Base-by-base conservation (phyloP, 2,797 vertebrate genomes). In the Bradypodion ventrale region DNA sequence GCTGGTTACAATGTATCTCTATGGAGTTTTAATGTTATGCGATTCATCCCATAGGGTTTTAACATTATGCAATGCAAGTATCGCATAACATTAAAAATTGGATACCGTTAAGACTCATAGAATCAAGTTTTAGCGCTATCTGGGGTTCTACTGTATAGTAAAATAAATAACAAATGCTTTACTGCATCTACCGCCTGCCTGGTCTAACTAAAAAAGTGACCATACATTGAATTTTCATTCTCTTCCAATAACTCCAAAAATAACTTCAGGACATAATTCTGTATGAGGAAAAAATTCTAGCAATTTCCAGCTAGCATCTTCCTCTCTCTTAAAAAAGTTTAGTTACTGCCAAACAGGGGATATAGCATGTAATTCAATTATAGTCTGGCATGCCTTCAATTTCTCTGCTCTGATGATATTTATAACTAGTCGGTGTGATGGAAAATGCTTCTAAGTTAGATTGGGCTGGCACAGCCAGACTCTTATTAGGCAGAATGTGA, bases 311-410 rank as follows among this genome's bases (percentile, higher is more conserved):
- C 49, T 21, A 35, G 10, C 25, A 75, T 69, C 62, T 44, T 46
- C 65, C 16, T 73, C 4, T 32, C 21, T n/a, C 13, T n/a, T n/a
- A n/a, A n/a, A n/a, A n/a, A n/a, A 70, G 15, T 44, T 83, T 32
- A 27, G 10, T 25, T 10, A 72, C 16, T 75, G 29, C 29, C 37
- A 75, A 59, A 65, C 29, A 44, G 29, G 46, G 68, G 37, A 75
- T 46, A 80, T 35, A 66, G 70, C 13, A 25, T 75, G 23, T 35
- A 68, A 63, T 80, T 75, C 70, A 68, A 59, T 46, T 69, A 68
- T n/a, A 68, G 25, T 27, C 32, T 76, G 73, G 74, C 81, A 83
- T 68, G 49, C 35, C n/a, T 68, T 69, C 72, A 68, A 27, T 69
- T 75, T 16, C 25, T 75, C 56, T 49, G 70, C 75, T 59, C n/a